phyloP scores from a whole-genome alignment of 30 jellyfish, hydroid and myxozoan genomes.

The Cassiopea xamachana region DNA sequence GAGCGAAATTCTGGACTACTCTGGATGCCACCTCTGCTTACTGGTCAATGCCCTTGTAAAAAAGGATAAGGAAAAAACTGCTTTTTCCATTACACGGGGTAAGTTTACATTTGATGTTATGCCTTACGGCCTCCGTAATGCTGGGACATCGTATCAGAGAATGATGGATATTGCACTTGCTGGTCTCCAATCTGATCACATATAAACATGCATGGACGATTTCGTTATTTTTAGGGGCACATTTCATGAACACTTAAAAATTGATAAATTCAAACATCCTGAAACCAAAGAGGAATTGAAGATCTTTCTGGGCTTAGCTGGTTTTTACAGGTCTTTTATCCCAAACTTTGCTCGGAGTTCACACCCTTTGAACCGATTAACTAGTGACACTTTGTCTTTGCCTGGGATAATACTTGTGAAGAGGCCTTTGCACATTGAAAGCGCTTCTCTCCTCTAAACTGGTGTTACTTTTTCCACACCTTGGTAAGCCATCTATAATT shows the following conservation, averaged over 20 bases:
- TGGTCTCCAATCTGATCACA: slow-evolving; percentile 46
- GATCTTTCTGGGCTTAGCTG: too few relatives aligned
- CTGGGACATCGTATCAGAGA: background rate
- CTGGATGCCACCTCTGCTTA: slow-evolving; percentile 37
- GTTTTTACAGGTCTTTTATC: too few relatives aligned
- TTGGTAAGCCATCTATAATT: too few relatives aligned
- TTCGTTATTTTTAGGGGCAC: slow-evolving; percentile 41
- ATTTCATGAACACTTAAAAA: slow-evolving; percentile 18
- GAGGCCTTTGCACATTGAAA: too few relatives aligned
- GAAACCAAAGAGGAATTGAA: too few relatives aligned
- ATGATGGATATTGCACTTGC: slow-evolving; percentile 44
- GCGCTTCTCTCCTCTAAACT: too few relatives aligned
- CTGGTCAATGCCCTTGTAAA: slow-evolving; percentile 15
- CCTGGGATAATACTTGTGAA: too few relatives aligned
- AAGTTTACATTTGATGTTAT: slow-evolving; percentile 34
- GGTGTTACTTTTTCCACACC: too few relatives aligned
- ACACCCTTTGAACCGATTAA: too few relatives aligned
- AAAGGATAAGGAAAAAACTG: slow-evolving; percentile 23
- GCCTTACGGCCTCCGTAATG: slow-evolving; percentile 39
- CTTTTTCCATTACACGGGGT: slow-evolving; percentile 38
- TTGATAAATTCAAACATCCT: too few relatives aligned
- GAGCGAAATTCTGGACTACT: slow-evolving; percentile 53
- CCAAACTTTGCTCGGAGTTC: too few relatives aligned
- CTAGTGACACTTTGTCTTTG: too few relatives aligned
- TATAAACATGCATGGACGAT: slow-evolving; percentile 51